A percentile compares a stretch with the other conserved stretches of the same genome.
Evolutionary conservation across 92 coral and sea anemone genomes (phyloP).

Genomic region (Zoanthus sansibaricus): DNA sequence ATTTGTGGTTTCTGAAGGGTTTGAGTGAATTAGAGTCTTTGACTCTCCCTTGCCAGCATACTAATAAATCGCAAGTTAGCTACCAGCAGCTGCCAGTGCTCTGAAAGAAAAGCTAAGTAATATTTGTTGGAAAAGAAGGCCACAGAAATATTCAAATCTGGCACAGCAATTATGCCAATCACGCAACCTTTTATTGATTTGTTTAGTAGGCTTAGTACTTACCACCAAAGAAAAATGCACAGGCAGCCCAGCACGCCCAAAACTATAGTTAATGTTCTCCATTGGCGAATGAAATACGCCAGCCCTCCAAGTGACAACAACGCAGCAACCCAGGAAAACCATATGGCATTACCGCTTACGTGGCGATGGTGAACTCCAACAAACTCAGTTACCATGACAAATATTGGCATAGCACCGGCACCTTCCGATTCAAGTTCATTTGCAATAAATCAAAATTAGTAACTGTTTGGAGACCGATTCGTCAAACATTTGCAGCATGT

Average conservation of each 20-base stretch:
- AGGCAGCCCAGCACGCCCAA: conserved; percentile 9
- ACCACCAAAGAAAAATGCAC: conserved; percentile 39
- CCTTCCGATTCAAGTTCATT: not conserved
- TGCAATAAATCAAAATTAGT: no score
- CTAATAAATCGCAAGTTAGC: no score
- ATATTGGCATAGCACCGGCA: conserved; percentile 32
- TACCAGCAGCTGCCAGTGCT: no score
- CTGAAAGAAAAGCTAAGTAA: no score
- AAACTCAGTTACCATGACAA: conserved; percentile 25
- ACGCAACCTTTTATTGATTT: not conserved
- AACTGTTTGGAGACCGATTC: no score
- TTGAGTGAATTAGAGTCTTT: no score
- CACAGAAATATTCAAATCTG: no score
- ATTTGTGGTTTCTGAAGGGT: no score
- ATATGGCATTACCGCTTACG: not conserved
- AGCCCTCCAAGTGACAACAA: conserved; percentile 9
- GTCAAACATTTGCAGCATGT: no score
- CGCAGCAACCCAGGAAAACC: conserved; percentile 33
- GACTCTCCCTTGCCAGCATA: no score
- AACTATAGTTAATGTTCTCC: conserved; percentile 24
- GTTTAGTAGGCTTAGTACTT: not conserved
- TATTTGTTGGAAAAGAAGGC: no score
- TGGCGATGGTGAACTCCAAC: conserved; percentile 29
- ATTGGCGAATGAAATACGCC: conserved; percentile 42
- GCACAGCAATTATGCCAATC: no score